Percentiles rank a stretch among this genome's conserved stretches.
Evolutionary conservation across 2,113 vertebrate species (phyloP).

Genomic region (Sinosuthora webbiana): DNA sequence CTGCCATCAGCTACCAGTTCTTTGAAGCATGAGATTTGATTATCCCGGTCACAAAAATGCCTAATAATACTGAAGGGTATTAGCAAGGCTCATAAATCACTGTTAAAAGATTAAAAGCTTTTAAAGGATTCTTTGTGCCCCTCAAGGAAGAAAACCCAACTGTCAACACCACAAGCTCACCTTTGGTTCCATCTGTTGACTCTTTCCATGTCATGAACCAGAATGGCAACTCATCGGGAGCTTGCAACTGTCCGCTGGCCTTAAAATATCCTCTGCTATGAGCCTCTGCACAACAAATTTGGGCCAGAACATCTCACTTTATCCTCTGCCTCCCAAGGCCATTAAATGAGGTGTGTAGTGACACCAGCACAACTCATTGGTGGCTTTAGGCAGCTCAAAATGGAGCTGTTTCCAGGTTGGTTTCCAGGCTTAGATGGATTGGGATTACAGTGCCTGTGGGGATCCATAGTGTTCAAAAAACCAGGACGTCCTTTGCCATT

Average conservation of each 20-base stretch:
- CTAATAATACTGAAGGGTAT: neutral
- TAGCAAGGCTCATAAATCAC: neutral
- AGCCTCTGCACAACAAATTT: neutral
- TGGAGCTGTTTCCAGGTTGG: neutral
- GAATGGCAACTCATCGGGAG: neutral
- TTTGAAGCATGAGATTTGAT: constrained; percentile 25
- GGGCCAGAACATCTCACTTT: neutral
- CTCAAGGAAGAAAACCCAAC: neutral
- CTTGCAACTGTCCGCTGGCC: no score
- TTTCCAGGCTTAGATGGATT: neutral
- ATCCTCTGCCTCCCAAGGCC: neutral
- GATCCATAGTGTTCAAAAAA: neutral
- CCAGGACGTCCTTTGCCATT: neutral
- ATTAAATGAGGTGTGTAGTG: neutral
- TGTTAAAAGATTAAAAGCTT: neutral
- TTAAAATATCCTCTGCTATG: no score
- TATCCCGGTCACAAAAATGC: neutral
- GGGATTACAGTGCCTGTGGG: neutral
- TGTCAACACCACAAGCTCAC: neutral
- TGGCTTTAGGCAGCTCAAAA: neutral
- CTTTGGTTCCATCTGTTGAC: neutral
- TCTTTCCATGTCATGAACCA: neutral
- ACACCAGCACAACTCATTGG: neutral
- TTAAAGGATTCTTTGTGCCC: neutral
- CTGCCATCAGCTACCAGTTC: neutral